A percentile compares a stretch with the other conserved stretches of the same genome.
phyloP scores from a whole-genome alignment of 2,113 vertebrate species.

The Lonchura striata region DNA sequence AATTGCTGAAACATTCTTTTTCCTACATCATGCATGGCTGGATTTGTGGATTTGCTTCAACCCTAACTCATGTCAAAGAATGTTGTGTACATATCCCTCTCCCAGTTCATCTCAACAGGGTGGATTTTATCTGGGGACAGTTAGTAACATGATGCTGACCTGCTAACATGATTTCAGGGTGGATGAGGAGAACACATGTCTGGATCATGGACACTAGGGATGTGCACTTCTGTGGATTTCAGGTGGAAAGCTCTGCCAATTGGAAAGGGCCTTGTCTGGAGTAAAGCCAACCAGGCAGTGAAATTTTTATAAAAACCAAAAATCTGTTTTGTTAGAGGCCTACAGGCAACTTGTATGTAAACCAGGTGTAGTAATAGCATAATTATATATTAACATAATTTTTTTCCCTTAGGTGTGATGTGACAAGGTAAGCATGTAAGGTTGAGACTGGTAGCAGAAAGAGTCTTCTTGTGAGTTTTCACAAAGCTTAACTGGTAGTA shows the following conservation, averaged over 20 bases:
- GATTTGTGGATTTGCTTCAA: neutral
- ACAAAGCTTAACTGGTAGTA: neutral
- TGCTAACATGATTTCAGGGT: neutral
- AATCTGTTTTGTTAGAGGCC: neutral
- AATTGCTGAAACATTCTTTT: neutral
- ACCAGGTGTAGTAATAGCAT: neutral
- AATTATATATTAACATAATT: neutral
- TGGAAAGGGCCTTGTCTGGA: neutral
- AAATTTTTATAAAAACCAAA: neutral
- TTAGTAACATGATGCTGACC: neutral
- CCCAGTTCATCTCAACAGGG: accelerated
- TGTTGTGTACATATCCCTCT: accelerated
- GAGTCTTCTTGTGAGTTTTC: neutral
- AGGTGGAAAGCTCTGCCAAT: neutral
- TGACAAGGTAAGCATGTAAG: neutral
- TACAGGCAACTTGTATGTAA: neutral
- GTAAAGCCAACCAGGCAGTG: neutral
- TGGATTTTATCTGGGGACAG: neutral
- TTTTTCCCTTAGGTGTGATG: accelerated
- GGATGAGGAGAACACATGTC: neutral
- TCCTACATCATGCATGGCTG: neutral
- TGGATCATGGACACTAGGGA: neutral
- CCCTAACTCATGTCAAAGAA: accelerated
- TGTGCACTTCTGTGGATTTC: neutral
- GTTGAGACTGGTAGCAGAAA: neutral